Conservation (phyloP, 1,140 invertebrate species). For the Drosophila seguyi region DNA sequence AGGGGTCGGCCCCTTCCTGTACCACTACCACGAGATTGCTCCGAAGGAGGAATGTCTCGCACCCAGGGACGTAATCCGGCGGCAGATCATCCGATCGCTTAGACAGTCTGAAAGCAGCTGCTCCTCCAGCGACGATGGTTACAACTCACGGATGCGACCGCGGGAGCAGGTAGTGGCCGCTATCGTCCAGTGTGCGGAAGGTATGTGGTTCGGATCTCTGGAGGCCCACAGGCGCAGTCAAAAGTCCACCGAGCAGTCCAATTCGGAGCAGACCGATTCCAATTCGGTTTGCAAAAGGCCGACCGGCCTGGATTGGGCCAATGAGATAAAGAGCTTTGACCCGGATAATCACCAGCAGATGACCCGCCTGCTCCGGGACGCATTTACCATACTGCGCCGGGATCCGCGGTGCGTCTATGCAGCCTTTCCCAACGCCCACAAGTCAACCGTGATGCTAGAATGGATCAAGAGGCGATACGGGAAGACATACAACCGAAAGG, state of each 20-base stretch:
- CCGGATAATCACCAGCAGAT: slow-evolving; percentile 26
- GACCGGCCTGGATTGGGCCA: not conserved
- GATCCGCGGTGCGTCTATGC: slow-evolving; percentile 48
- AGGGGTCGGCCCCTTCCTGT: slow-evolving; percentile 7
- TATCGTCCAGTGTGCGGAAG: slow-evolving; percentile 33
- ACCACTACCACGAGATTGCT: slow-evolving; percentile 38
- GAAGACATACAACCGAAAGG: slow-evolving; percentile 19
- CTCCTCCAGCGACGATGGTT: not conserved
- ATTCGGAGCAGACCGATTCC: no score
- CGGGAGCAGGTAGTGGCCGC: slow-evolving; percentile 24
- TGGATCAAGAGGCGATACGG: slow-evolving; percentile 50
- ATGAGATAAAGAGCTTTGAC: slow-evolving; percentile 12
- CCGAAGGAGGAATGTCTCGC: not conserved
- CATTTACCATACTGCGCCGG: slow-evolving; percentile 6
- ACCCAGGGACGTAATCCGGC: slow-evolving; percentile 8
- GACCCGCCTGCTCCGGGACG: slow-evolving; percentile 32
- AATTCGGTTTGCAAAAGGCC: not conserved
- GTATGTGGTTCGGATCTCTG: slow-evolving; percentile 33
- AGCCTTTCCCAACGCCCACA: slow-evolving; percentile 35
- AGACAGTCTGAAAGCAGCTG: not conserved
- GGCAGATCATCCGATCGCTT: slow-evolving; percentile 20
- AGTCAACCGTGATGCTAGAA: slow-evolving; percentile 23
- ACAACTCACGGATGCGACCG: slow-evolving; percentile 8
- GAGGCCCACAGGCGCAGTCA: not conserved
- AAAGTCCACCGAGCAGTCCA: not conserved